phyloP scores from a whole-genome alignment of 2,113 vertebrate genomes.

The Arizona elegans region DNA sequence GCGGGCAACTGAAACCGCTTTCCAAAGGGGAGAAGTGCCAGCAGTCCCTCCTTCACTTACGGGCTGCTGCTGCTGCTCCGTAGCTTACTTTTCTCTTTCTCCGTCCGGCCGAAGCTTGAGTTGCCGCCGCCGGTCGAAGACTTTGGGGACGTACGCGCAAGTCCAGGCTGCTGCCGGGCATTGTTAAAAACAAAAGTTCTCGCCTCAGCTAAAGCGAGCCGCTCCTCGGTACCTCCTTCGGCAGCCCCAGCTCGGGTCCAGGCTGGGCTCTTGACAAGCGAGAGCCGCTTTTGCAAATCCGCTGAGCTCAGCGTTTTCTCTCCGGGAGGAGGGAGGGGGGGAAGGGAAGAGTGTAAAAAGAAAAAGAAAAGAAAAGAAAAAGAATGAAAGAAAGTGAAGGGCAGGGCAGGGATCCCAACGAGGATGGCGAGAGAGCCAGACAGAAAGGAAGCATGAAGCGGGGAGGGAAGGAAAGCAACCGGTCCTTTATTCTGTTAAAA shows the following conservation, averaged over 20 bases:
- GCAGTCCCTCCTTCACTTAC: not conserved
- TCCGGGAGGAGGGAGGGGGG: accelerated
- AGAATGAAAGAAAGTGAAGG: not conserved
- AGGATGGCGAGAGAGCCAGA: not conserved
- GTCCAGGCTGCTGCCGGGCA: not conserved
- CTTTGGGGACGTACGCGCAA: not conserved
- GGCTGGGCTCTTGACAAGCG: not conserved
- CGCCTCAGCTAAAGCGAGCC: not conserved
- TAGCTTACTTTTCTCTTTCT: not conserved
- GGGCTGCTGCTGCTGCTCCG: not conserved
- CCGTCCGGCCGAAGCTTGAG: not conserved
- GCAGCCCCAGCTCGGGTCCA: not conserved
- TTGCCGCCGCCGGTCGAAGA: not conserved
- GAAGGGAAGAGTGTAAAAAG: not conserved
- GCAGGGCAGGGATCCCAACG: not conserved
- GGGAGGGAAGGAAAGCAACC: no score
- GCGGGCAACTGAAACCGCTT: not conserved
- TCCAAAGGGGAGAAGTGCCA: not conserved
- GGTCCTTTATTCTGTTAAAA: not conserved
- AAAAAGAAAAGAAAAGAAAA: not conserved
- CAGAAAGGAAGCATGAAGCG: not conserved
- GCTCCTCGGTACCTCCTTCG: not conserved
- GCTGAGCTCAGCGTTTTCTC: not conserved
- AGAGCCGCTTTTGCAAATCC: not conserved
- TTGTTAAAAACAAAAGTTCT: not conserved